phyloP scores from a whole-genome alignment of 2,797 vertebrate genomes.

The Apogon hyalosoma region DNA sequence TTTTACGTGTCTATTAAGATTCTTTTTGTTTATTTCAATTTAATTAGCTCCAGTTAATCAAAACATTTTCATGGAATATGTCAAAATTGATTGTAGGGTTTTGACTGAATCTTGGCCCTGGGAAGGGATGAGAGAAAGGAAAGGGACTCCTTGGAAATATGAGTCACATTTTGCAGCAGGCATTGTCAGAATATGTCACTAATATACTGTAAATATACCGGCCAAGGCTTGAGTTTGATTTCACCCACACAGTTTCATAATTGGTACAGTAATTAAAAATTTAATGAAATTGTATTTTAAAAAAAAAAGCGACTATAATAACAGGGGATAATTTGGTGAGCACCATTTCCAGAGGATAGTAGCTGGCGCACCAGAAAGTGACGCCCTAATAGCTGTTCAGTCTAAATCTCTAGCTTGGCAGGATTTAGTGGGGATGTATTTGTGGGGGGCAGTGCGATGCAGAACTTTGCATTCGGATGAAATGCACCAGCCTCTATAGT shows the following conservation, averaged over 20 bases:
- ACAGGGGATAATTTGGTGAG: conserved; percentile 48
- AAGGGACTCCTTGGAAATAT: conserved; percentile 54
- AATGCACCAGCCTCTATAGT: conserved; percentile 70
- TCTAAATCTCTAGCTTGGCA: conserved; percentile 80
- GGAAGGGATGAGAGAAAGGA: conserved; percentile 45
- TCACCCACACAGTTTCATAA: conserved; percentile 25
- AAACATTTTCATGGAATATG: conserved; percentile 67
- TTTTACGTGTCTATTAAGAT: conserved; percentile 56
- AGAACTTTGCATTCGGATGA: conserved; percentile 77
- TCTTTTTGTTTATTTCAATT: conserved; percentile 67
- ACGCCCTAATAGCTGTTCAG: conserved; percentile 76
- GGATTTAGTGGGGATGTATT: conserved; percentile 79
- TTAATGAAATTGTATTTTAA: conserved; percentile 16
- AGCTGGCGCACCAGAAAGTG: conserved; percentile 70
- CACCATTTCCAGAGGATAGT: conserved; percentile 51
- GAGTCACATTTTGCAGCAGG: conserved; percentile 63
- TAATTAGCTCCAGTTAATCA: conserved; percentile 69
- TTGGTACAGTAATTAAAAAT: conserved; percentile 40
- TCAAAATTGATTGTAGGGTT: conserved; percentile 60
- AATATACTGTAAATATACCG: conserved; percentile 36
- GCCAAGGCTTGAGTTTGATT: conserved; percentile 40
- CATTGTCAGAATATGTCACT: conserved; percentile 49
- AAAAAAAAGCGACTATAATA: conserved; percentile 21
- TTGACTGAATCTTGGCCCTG: conserved; percentile 67
- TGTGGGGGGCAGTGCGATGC: conserved; percentile 41